Base-by-base conservation (phyloP, 2,888 invertebrate species). In the Pollenia griseotomentosa region DNA sequence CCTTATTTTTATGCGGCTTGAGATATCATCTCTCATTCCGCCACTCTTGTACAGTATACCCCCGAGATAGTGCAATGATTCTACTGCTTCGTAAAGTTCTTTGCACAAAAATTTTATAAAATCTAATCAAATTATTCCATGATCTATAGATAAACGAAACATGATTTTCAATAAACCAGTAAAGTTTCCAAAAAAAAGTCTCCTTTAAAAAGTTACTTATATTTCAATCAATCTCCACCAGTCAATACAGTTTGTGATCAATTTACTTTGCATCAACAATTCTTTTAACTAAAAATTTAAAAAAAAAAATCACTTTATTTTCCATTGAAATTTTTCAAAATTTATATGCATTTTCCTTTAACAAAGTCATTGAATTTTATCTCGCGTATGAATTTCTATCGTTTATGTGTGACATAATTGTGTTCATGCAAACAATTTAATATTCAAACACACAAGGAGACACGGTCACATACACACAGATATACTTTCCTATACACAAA, bases 361-460 rank as follows among this genome's bases (percentile, higher is more conserved):
- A 73, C 40, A 81, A 81, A 81, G 55, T 57, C 73, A 65, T 81
- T 57, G 33, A 12, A 81, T 40, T 57, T 65, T 66, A 74, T 65
- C 46, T 10, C 16, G 65, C 19, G 9, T 48, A 53, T 46, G 44
- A 16, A 70, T 83, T 75, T 77, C 44, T 46, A 33, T 7, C 63
- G 68, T 68, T 75, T 44, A 65, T 40, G n/a, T 40, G n/a, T 16
- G 33, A 75, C 23, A 46, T 19, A 83, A 55, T 77, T 83, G 59
- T 61, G 10, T 55, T 75, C 44, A 53, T 77, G 70, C 77, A 53
- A 83, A n/a, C 83, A 77, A 70, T 75, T 83, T 61, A 53, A 44
- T 53, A 59, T 82, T 10, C 53, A 61, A 53, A 59, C 33, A 48
- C 23, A 59, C 23, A 51, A 48, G 48, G 8, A 59, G 14, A 23